These are phyloP conservation scores for Nemotelus nigrinus DNA, from an alignment of 2,888 invertebrate species.

Conservation along the genomic window DNA sequence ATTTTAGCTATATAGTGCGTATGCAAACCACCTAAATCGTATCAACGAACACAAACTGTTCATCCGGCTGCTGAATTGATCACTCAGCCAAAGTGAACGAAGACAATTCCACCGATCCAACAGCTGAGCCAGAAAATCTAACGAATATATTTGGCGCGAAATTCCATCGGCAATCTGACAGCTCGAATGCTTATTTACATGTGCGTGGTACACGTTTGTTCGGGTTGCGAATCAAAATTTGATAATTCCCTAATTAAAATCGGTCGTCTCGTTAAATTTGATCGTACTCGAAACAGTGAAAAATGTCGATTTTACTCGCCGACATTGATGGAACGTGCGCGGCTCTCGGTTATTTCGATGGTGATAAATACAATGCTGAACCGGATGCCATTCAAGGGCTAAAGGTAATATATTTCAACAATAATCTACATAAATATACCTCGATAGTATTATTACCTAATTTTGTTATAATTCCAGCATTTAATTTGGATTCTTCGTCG, in stretches of 20 bases:
- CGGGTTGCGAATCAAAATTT: constrained; percentile 1
- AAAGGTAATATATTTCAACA: constrained; percentile 58
- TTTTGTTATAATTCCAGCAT: constrained; percentile 56
- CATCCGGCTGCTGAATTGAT: no score
- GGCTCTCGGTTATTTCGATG: constrained; percentile 63
- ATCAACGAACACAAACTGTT: no score
- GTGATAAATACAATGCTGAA: constrained; percentile 61
- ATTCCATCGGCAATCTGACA: constrained; percentile 15
- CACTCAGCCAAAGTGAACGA: no score
- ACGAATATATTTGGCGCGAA: constrained; percentile 3
- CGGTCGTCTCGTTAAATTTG: not conserved
- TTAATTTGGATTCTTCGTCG: constrained; percentile 74
- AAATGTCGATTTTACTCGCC: constrained; percentile 63
- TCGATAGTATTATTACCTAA: not conserved
- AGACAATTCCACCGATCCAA: no score
- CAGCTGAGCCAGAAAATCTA: no score
- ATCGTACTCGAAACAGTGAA: not conserved
- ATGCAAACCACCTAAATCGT: no score
- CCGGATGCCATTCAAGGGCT: constrained; percentile 62
- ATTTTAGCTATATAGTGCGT: no score
- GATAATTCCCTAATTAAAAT: no score
- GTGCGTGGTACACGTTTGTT: not conserved
- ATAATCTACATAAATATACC: not conserved
- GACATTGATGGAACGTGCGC: constrained; percentile 65
- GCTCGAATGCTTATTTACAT: not conserved